phyloP scores from a whole-genome alignment of 2,888 invertebrate species.

The Epinotia ramella region DNA sequence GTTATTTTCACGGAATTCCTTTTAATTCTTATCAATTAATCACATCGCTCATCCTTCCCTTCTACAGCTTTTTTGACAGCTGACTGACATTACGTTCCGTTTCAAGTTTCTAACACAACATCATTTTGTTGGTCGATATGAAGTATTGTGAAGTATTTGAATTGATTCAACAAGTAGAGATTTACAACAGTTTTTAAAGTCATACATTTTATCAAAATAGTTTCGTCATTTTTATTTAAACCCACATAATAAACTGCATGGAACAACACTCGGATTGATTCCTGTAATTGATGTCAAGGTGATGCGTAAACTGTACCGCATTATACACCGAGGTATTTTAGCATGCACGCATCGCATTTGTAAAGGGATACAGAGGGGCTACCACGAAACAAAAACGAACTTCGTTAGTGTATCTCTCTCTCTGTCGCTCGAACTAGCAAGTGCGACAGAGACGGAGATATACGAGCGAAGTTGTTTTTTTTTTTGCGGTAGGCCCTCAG shows the following conservation, averaged over 20 bases:
- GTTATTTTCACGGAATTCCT: constrained; percentile 51
- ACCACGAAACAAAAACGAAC: too few species aligned
- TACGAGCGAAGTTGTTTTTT: too few species aligned
- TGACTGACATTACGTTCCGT: constrained; percentile 47
- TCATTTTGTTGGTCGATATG: not conserved
- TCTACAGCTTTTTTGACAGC: constrained; percentile 55
- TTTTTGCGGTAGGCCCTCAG: too few species aligned
- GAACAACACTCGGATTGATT: not conserved
- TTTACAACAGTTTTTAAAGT: not conserved
- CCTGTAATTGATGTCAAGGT: not conserved
- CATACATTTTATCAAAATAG: too few species aligned
- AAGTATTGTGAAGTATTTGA: not conserved
- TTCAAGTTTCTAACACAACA: constrained; percentile 16
- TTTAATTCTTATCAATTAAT: constrained; percentile 53
- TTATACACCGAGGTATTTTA: constrained; percentile 8
- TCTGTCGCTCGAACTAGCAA: too few species aligned
- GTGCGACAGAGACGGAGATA: too few species aligned
- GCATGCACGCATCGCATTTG: not conserved
- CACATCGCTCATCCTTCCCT: constrained; percentile 22
- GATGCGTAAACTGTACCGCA: constrained; percentile 11
- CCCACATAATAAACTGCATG: too few species aligned
- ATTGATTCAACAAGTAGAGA: not conserved
- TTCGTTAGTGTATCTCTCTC: too few species aligned
- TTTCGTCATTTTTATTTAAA: not conserved
- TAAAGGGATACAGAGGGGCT: not conserved